These are phyloP conservation scores for Parthenolecanium corni DNA, from an alignment of 2,888 invertebrate genomes.

Conservation along the genomic window DNA sequence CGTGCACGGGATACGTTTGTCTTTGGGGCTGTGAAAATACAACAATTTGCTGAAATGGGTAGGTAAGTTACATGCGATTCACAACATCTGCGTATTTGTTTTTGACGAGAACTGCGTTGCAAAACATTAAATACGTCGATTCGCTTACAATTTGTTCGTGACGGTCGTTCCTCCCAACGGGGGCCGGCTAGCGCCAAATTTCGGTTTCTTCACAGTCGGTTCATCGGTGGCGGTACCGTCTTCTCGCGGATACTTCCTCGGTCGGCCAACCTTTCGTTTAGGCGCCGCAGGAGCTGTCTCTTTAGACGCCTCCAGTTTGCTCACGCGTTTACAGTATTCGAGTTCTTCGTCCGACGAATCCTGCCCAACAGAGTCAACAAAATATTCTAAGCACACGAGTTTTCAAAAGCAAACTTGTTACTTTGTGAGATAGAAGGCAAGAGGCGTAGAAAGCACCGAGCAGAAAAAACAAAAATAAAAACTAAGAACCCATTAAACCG, in stretches of 20 bases:
- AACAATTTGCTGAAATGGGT: no score
- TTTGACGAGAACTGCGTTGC: no score
- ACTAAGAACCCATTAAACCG: neutral
- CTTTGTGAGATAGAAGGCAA: neutral
- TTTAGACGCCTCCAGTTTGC: neutral
- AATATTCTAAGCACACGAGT: no score
- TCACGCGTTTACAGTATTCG: neutral
- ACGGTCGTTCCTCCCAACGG: neutral
- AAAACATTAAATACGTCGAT: neutral
- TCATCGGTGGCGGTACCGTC: neutral
- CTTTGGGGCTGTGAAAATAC: neutral
- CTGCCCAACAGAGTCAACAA: neutral
- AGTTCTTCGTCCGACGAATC: neutral
- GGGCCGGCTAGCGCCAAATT: neutral
- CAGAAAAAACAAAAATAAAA: neutral
- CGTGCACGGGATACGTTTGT: neutral
- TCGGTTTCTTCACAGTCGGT: neutral
- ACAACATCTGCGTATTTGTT: no score
- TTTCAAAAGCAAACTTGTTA: no score
- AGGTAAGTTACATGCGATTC: no score
- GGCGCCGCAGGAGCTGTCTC: slow-evolving; percentile 42
- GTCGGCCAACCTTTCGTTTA: slow-evolving; percentile 71
- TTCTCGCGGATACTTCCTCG: slow-evolving; percentile 51
- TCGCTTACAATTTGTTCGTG: neutral
- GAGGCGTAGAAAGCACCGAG: neutral